Evolutionary conservation across 2,113 vertebrate species (phyloP), one percentile per base, ranked within the genome.

Genomic region (Rostratula benghalensis): DNA sequence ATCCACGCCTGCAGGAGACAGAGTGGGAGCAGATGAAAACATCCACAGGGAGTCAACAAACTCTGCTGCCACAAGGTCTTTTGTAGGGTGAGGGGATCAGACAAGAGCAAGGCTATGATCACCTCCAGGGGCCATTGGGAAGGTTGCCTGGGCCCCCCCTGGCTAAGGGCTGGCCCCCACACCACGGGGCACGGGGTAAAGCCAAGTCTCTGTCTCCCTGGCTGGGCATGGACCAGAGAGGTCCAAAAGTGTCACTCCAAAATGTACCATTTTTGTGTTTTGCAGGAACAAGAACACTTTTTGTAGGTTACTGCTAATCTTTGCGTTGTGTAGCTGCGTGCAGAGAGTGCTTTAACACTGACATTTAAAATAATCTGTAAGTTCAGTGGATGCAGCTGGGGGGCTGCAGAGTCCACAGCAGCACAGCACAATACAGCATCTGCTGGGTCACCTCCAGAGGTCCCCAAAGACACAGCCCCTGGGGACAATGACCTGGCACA

Each of bases 81-180:
- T 23, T 27, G n/a, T 8, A 59, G 45, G n/a, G 28, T 35, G 51
- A 25, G 31, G 45, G n/a, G 28, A 22, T 27, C 7, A 25, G 37
- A 20, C 2, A 8, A 77, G 43, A n/a, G 9, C 56, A 20, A 2
- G 1, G 3, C 31, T 8, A 1, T 0, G 4, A 22, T 19, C 48
- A 22, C 56, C 41, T 6, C 6, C n/a, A 11, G 0, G 12, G 41
- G 10, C 28, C 43, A n/a, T n/a, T 1, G 2, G 30, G 46, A 67
- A 18, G 2, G 2, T 19, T 22, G 8, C 18, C 37, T 20, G 9
- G 13, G 25, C 31, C 4, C 46, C 6, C 54, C n/a, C 57, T 15
- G 20, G 45, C 7, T 31, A 4, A 70, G 70, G 7, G 39, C 31
- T 2, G 11, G 74, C 68, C 53, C 35, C 39, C 10, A 25, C 30